These are phyloP conservation scores for Heliconius ethilla DNA, from an alignment of 2,888 invertebrate species.

Conservation along the genomic window DNA sequence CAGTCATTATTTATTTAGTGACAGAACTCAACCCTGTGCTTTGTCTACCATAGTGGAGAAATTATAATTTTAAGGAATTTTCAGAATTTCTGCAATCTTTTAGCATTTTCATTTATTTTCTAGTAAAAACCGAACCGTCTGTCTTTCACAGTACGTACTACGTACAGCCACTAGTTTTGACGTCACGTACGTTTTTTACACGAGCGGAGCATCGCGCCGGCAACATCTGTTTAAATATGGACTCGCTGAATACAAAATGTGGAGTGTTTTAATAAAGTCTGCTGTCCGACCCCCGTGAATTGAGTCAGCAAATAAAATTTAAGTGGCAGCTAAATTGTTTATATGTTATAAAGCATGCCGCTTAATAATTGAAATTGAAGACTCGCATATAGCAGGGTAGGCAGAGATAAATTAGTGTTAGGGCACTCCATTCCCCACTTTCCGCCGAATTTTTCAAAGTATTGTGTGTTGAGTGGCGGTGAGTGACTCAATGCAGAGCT, in stretches of 20 bases:
- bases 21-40: too few relatives aligned
- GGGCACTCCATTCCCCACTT: too few relatives aligned
- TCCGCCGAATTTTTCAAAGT: too few relatives aligned
- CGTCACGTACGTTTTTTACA: conserved; percentile 47
- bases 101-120: conserved; percentile 15
- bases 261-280: conserved; percentile 43
- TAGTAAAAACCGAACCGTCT: not conserved
- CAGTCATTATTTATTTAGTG: too few relatives aligned
- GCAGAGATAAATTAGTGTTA: too few relatives aligned
- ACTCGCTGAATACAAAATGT: conserved; percentile 44
- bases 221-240: conserved; percentile 44
- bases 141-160: conserved; percentile 9
- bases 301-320: conserved; percentile 23
- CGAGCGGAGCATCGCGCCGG: conserved; percentile 22
- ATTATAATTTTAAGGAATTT: too few relatives aligned
- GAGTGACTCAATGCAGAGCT: too few relatives aligned
- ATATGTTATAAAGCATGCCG: not conserved
- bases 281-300: conserved; percentile 23
- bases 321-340: conserved; percentile 26
- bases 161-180: conserved; percentile 40
- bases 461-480: too few relatives aligned
- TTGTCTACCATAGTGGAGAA: too few relatives aligned
- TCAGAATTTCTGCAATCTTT: not conserved
- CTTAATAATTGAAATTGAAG: not conserved
- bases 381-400: too few relatives aligned